phyloP scores from a whole-genome alignment of 2,888 invertebrate genomes.

The Aphelenchoides bicaudatus region DNA sequence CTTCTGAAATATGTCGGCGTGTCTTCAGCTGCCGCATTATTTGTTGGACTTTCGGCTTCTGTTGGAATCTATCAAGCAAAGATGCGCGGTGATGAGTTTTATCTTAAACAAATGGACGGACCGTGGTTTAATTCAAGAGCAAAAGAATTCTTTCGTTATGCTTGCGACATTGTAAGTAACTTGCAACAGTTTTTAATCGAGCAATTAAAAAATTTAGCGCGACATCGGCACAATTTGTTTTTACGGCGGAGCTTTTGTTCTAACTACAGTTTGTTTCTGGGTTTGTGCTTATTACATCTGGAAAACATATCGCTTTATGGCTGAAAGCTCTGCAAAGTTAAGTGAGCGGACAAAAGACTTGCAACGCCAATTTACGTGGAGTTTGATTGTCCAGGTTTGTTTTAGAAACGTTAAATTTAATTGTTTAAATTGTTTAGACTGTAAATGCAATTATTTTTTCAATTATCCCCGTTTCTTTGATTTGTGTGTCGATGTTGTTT shows the following conservation, averaged over 20 bases:
- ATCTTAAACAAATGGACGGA: background rate
- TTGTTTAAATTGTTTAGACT: background rate
- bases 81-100: constrained; percentile 1
- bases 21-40: background rate
- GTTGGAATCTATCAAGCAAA: constrained; percentile 14
- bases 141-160: background rate
- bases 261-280: constrained; percentile 12
- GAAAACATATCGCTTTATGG: background rate
- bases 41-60: constrained; percentile 3
- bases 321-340: background rate
- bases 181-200: background rate
- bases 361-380: constrained; percentile 9
- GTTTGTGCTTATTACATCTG: background rate
- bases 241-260: constrained; percentile 3
- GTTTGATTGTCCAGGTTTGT: constrained; percentile 13
- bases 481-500: background rate
- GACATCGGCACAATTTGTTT: constrained; percentile 15
- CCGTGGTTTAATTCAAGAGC: constrained; percentile 11
- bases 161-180: constrained; percentile 14
- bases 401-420: background rate
- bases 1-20: constrained; percentile 1
- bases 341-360: constrained; percentile 8
- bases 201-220: background rate
- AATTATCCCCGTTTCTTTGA: constrained; percentile 5
- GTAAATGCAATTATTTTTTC: constrained; percentile 1